Conservation (phyloP, 2,888 invertebrate genomes). For the Allophyes oxyacanthae region DNA sequence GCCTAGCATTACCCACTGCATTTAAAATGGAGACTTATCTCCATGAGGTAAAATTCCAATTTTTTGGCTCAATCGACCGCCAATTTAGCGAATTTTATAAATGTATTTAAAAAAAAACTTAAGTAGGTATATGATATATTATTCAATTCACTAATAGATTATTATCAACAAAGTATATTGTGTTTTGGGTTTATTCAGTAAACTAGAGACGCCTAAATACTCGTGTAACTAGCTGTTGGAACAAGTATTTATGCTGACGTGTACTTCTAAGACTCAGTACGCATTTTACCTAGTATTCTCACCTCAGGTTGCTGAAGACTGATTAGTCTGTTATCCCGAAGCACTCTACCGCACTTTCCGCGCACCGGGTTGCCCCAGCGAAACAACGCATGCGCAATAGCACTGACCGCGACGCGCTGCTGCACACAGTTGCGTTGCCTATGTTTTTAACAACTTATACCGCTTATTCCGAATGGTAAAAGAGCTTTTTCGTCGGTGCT, state of each 20-base stretch:
- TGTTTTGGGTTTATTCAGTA: too few relatives aligned
- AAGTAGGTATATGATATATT: too few relatives aligned
- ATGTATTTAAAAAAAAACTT: too few relatives aligned
- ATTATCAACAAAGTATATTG: too few relatives aligned
- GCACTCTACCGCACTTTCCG: background rate
- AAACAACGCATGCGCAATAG: slow-evolving; percentile 4
- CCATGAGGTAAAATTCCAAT: too few relatives aligned
- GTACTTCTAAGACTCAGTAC: slow-evolving; percentile 7
- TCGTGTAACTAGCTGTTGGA: slow-evolving; percentile 2
- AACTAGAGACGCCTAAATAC: slow-evolving; percentile 5
- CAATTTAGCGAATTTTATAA: too few relatives aligned
- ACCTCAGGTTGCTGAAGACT: background rate
- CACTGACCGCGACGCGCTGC: background rate
- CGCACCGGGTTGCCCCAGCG: background rate
- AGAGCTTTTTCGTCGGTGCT: too few relatives aligned
- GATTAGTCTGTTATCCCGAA: background rate
- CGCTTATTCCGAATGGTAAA: background rate
- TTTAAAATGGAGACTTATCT: too few relatives aligned
- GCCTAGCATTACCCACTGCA: too few relatives aligned
- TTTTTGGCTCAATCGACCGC: too few relatives aligned
- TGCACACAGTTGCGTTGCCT: slow-evolving; percentile 20
- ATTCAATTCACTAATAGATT: too few relatives aligned
- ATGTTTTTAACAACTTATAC: slow-evolving; percentile 11
- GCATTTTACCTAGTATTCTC: background rate
- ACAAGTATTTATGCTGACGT: slow-evolving; percentile 1